Conservation (phyloP, 1,140 invertebrate genomes). For the Tigriopus japonicus region DNA sequence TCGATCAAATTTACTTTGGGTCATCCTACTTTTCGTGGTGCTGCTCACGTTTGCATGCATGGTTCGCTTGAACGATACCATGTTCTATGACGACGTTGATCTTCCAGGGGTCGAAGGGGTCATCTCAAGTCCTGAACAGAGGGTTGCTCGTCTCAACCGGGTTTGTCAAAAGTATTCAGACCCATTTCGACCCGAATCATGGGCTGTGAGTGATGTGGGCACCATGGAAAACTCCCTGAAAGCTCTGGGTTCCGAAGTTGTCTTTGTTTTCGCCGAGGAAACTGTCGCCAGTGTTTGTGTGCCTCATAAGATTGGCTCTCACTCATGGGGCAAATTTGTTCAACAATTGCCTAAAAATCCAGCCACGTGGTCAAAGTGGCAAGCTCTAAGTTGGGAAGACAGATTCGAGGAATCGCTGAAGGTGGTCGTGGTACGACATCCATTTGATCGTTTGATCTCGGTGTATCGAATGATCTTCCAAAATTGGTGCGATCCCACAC, state of each 20-base stretch:
- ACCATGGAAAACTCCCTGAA: background rate
- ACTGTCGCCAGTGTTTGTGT: background rate
- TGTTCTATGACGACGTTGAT: too few species aligned
- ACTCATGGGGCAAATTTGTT: background rate
- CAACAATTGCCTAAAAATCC: too few species aligned
- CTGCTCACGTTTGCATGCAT: too few species aligned
- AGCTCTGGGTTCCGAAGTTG: background rate
- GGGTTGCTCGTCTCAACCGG: too few species aligned
- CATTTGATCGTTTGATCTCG: background rate
- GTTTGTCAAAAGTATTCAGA: background rate
- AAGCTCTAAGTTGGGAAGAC: background rate
- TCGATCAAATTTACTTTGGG: too few species aligned
- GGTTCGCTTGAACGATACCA: too few species aligned
- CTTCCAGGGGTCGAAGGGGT: too few species aligned
- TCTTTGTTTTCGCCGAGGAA: background rate
- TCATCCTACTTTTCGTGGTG: too few species aligned
- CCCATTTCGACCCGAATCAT: background rate
- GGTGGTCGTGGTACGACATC: slow-evolving; percentile 1
- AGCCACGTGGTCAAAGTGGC: background rate
- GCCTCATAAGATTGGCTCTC: background rate
- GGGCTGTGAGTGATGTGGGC: too few species aligned
- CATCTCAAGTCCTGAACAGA: too few species aligned
- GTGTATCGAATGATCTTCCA: slow-evolving; percentile 5
- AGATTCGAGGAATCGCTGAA: background rate
- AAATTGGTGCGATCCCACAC: background rate